phyloP scores from a whole-genome alignment of 2,888 invertebrate species.

The Orchesellides sinensis region DNA sequence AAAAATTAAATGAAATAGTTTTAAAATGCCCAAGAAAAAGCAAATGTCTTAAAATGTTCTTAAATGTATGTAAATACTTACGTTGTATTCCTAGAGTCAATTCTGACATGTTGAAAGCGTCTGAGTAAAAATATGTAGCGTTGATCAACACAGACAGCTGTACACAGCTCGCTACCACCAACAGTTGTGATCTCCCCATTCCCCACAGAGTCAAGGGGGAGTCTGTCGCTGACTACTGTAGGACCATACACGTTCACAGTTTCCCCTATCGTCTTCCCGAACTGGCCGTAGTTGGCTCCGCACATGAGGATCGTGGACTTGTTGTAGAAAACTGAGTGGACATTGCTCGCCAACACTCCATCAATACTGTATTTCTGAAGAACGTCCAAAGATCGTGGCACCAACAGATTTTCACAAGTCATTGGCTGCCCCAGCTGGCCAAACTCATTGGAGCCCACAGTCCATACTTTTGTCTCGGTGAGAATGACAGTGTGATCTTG shows the following conservation, averaged over 20 bases:
- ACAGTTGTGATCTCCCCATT: conserved; percentile 25
- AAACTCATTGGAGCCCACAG: conserved; percentile 83
- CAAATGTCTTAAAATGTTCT: background rate
- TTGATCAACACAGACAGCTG: conserved; percentile 28
- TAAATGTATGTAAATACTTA: conserved; percentile 19
- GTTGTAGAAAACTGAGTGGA: conserved; percentile 85
- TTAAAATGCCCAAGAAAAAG: background rate
- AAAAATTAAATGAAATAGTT: background rate
- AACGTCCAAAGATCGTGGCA: conserved; percentile 74
- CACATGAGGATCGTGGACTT: conserved; percentile 84
- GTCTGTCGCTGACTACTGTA: background rate
- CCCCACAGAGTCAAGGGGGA: background rate
- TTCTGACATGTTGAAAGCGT: conserved; percentile 24
- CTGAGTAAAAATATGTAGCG: conserved; percentile 30
- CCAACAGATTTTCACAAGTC: conserved; percentile 75
- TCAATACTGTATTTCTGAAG: conserved; percentile 75
- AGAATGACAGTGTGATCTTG: conserved; percentile 84
- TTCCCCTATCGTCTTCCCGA: conserved; percentile 79
- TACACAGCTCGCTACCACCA: conserved; percentile 45
- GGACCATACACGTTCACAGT: background rate
- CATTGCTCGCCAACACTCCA: conserved; percentile 83
- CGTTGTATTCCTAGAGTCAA: conserved; percentile 41
- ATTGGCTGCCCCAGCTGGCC: conserved; percentile 82
- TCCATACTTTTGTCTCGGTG: conserved; percentile 80
- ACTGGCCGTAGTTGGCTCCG: conserved; percentile 90